Evolutionary conservation across 2,113 vertebrate genomes (phyloP), one percentile per base, ranked within the genome.

Genomic region (Plotosus lineatus): DNA sequence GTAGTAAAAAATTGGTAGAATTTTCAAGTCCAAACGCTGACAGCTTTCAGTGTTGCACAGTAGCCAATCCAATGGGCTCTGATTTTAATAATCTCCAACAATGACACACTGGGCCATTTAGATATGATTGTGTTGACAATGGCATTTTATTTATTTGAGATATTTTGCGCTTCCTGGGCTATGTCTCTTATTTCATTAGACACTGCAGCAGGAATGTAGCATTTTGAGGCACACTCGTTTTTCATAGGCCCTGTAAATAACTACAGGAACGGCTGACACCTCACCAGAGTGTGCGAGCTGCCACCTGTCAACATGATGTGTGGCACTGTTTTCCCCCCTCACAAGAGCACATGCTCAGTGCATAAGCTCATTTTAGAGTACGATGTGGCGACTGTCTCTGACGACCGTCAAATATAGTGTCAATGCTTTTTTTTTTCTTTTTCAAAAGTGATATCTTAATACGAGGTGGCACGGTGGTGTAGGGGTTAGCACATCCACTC

Each of bases 171-270:
- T 36, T 33, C 51, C 31, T 33, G 33, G 46, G 31, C 55, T 48
- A 28, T 14, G 31, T 38, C 73, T 44, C 48, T 26, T 50, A 31
- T 60, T 82, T 85, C 89, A 82, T 88, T 86, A 87, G 72, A 87
- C 7, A 77, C 75, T 84, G 53, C 74, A 73, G 42, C 80, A 31
- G 80, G 55, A 90, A 87, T 79, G 76, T 84, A 48, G 78, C 83
- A 75, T 79, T 80, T 83, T 83, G 88, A 46, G 77, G 88, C 68
- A 6, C 63, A 66, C 83, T 79, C 58, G 56, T 86, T 81, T 26
- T 88, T 69, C 75, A 81, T 31, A 21, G 38, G 72, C 80, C 75
- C 48, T 71, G 79, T 84, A 71, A 81, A 83, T 77, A 66, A 83
- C 79, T 69, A 58, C 48, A 38, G 48, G 78, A 83, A 81, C 23